phyloP scores from a whole-genome alignment of 1,140 invertebrate species.

The Heliconius nattereri region DNA sequence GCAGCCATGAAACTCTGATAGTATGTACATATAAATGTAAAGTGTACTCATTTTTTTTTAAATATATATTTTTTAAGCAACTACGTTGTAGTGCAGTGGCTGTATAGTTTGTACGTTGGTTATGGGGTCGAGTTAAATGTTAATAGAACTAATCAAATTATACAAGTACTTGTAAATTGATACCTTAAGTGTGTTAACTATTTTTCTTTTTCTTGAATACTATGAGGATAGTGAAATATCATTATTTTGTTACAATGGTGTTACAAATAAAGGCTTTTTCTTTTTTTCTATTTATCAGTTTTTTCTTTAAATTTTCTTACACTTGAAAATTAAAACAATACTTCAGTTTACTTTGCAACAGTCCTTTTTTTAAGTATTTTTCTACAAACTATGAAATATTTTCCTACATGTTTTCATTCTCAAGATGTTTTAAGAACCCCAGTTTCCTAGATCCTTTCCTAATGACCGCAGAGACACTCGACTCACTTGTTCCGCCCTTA shows the following conservation, averaged over 20 bases:
- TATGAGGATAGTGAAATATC: too few species aligned
- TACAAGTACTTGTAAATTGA: too few species aligned
- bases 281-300: too few species aligned
- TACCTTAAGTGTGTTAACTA: too few species aligned
- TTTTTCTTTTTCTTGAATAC: too few species aligned
- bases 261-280: too few species aligned
- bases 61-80: background rate
- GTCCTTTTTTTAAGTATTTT: background rate
- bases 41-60: background rate
- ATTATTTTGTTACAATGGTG: too few species aligned
- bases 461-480: constrained; percentile 44
- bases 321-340: background rate
- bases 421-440: background rate
- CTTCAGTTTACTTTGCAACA: background rate
- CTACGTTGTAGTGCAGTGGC: background rate
- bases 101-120: background rate
- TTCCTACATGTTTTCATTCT: constrained; percentile 2
- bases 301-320: background rate
- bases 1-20: constrained; percentile 16
- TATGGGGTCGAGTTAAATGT: too few species aligned
- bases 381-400: background rate
- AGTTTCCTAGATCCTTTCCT: constrained; percentile 27
- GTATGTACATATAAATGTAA: background rate
- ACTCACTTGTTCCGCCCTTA: constrained; percentile 35
- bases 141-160: too few species aligned